Evolutionary conservation across 2,113 vertebrate genomes (phyloP), one percentile per base, ranked within the genome.

Genomic region (Ivindomyrus marchei): DNA sequence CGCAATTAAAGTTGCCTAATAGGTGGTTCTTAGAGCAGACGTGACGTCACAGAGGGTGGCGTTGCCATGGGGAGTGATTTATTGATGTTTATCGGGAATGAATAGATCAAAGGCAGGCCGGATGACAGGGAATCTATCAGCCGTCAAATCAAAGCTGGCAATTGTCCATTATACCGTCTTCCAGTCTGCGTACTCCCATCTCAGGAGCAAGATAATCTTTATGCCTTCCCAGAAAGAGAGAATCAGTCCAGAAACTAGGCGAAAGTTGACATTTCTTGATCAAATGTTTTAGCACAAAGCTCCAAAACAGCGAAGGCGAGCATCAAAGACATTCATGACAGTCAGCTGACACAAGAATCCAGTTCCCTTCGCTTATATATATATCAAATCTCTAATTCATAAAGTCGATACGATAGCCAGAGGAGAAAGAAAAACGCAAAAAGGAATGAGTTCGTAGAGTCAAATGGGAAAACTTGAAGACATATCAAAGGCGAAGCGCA

Each of bases 81-180:
- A 98, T 98, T 97, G 97, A 98, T 97, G 97, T 97, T 98, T 97
- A 99, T 99, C 96, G 96, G 97, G 96, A 98, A 97, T 97, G 97
- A 98, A 98, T 97, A 99, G 98, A 98, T 99, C 98, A 98, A 99
- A 99, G 97, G 96, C 96, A 92, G 95, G 94, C 94, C 94, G 93
- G 95, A 96, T 97, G 98, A 98, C 96, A 93, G 97, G 95, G 94
- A 93, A 98, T 99, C 98, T 97, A 98, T 99, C 98, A 98, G 95
- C 94, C 96, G 95, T 99, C 97, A 98, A 98, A 98, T 97, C 97
- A 97, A 98, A 97, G 97, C 96, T 98, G 97, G 97, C 97, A 97
- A 97, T 94, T 96, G 96, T 96, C 97, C 97, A 98, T 96, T 96
- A 96, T 97, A 96, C 95, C 95, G 95, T 95, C 95, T 97, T 96